phyloP scores from a whole-genome alignment of 1,140 invertebrate species.

The Lordiphosa mommai region DNA sequence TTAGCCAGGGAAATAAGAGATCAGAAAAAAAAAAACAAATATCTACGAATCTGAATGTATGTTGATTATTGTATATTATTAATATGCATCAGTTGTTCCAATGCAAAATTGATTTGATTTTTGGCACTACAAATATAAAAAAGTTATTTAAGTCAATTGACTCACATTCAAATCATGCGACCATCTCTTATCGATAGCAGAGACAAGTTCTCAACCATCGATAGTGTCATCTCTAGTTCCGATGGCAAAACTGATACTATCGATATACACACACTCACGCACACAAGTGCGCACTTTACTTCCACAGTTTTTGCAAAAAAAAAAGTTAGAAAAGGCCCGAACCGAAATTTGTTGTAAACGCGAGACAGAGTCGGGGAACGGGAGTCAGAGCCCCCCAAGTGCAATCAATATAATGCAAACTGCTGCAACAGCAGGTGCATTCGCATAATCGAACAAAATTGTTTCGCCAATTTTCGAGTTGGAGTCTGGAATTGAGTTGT shows the following conservation, averaged over 20 bases:
- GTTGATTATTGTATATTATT: too few species aligned
- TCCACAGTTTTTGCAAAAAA: conserved; percentile 63
- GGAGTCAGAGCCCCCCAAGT: conserved; percentile 10
- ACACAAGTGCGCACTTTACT: conserved; percentile 57
- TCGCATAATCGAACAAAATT: neutral
- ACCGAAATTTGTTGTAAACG: conserved; percentile 52
- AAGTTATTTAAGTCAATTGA: too few species aligned
- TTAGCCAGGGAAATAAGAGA: too few species aligned
- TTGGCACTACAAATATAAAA: too few species aligned
- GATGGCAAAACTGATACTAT: neutral
- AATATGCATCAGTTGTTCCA: too few species aligned
- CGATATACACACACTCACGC: conserved; percentile 31
- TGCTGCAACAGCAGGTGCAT: neutral
- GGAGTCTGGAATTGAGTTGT: conserved; percentile 1
- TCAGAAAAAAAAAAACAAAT: too few species aligned
- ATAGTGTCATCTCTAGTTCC: too few species aligned
- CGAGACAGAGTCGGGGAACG: conserved; percentile 17
- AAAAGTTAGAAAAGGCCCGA: conserved; percentile 37
- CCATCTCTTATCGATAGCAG: too few species aligned
- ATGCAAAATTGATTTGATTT: too few species aligned
- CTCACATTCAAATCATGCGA: too few species aligned
- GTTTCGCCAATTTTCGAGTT: neutral
- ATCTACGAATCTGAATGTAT: too few species aligned
- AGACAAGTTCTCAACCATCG: too few species aligned
- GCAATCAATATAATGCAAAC: conserved; percentile 25